Evolutionary conservation across 2,113 vertebrate genomes (phyloP).

Genomic region (Halcyon senegalensis): DNA sequence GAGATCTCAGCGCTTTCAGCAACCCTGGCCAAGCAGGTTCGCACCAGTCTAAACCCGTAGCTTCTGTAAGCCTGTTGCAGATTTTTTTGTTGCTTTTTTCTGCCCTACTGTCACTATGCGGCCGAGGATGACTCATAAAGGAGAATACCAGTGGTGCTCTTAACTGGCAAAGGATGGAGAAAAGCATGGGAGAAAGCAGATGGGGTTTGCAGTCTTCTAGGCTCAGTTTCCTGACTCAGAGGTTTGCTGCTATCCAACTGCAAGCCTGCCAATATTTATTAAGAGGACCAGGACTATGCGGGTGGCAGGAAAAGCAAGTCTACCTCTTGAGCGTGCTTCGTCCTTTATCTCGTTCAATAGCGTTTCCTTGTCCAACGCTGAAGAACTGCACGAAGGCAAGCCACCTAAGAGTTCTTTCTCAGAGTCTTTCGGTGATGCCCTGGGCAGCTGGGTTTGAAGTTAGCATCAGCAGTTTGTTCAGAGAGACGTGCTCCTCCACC

Average conservation of each 20-base stretch:
- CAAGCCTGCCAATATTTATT: not conserved
- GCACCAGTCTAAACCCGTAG: not conserved
- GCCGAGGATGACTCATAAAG: not conserved
- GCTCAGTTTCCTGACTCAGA: not conserved
- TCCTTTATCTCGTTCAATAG: not conserved
- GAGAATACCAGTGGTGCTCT: not conserved
- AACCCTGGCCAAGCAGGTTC: not conserved
- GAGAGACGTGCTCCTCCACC: not conserved
- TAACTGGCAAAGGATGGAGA: not conserved
- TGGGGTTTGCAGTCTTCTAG: not conserved
- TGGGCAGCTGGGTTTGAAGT: not conserved
- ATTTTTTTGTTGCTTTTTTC: not conserved
- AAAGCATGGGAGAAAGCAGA: not conserved
- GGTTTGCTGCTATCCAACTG: not conserved
- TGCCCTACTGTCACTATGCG: not conserved
- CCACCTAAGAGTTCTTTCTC: not conserved
- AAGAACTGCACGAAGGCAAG: not conserved
- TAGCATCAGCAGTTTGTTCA: not conserved
- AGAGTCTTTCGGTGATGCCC: not conserved
- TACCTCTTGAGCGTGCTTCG: not conserved
- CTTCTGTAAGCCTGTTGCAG: not conserved
- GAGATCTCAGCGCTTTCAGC: not conserved
- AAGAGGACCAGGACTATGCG: not conserved
- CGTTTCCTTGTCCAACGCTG: fast-evolving
- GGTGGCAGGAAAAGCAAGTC: not conserved